Conservation (phyloP, 2,888 invertebrate species). For the Aplocera efformata region DNA sequence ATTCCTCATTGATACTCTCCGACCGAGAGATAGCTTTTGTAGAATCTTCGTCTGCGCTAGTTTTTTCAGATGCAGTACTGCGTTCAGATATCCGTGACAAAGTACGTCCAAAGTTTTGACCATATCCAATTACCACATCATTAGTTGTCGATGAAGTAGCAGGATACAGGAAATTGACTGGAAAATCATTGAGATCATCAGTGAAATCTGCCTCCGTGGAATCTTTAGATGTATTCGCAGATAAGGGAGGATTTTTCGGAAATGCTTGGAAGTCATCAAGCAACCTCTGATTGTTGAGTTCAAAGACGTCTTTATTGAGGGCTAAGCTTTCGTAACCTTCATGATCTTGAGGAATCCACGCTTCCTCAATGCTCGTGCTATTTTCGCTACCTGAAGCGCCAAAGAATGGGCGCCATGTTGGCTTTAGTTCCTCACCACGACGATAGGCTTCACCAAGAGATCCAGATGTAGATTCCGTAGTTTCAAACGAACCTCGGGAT, state of each 20-base stretch:
- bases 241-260: constrained; percentile 71
- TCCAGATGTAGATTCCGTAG: constrained; percentile 87
- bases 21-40: constrained; percentile 92
- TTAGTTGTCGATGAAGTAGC: constrained; percentile 81
- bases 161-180: constrained; percentile 87
- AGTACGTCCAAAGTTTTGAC: constrained; percentile 88
- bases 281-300: constrained; percentile 66
- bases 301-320: constrained; percentile 70
- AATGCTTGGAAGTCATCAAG: constrained; percentile 76
- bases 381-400: constrained; percentile 89
- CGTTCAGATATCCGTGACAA: constrained; percentile 92
- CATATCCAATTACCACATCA: constrained; percentile 86
- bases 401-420: constrained; percentile 91
- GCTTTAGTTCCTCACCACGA: constrained; percentile 86
- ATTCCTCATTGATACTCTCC: constrained; percentile 91
- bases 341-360: constrained; percentile 88
- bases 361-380: constrained; percentile 92
- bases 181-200: constrained; percentile 88
- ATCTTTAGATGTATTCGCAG: constrained; percentile 74
- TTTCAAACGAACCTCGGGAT: constrained; percentile 86
- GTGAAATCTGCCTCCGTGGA: constrained; percentile 84
- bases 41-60: constrained; percentile 91
- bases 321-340: constrained; percentile 82
- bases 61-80: constrained; percentile 93
- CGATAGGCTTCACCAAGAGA: constrained; percentile 86